A percentile compares a stretch with the other conserved stretches of the same genome.
phyloP scores from a whole-genome alignment of 1,140 invertebrate genomes.

The Neodiprion pinetum region DNA sequence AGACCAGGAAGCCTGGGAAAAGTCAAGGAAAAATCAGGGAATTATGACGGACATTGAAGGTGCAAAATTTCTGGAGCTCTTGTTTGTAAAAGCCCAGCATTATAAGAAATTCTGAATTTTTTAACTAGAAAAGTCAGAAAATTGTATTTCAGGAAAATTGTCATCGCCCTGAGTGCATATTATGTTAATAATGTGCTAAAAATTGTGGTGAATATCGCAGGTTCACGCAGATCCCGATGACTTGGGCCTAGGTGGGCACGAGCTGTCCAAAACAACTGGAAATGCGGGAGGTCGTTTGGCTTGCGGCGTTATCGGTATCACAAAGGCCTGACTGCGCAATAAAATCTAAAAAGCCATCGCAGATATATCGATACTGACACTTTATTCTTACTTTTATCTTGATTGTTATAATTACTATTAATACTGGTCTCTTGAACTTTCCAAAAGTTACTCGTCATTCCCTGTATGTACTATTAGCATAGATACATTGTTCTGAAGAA shows the following conservation, averaged over 20 bases:
- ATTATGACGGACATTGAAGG: too few relatives aligned
- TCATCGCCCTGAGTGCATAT: too few relatives aligned
- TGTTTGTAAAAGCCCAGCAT: too few relatives aligned
- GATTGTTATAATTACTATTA: slow-evolving; percentile 24
- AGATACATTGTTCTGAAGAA: slow-evolving; percentile 11
- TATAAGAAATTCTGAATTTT: too few relatives aligned
- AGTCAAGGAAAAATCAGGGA: too few relatives aligned
- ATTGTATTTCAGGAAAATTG: too few relatives aligned
- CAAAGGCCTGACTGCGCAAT: slow-evolving; percentile 55
- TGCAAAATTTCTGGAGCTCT: too few relatives aligned
- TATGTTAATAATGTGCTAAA: background rate
- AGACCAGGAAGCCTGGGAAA: too few relatives aligned
- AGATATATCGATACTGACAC: slow-evolving; percentile 9
- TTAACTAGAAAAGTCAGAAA: too few relatives aligned
- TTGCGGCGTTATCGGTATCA: slow-evolving; percentile 96
- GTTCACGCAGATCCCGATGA: slow-evolving; percentile 95
- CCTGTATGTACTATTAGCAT: slow-evolving; percentile 21
- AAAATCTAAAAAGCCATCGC: background rate
- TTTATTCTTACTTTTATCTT: slow-evolving; percentile 18
- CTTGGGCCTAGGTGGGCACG: slow-evolving; percentile 91
- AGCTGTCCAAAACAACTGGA: slow-evolving; percentile 93
- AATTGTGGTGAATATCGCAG: slow-evolving; percentile 42
- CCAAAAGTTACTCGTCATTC: slow-evolving; percentile 8
- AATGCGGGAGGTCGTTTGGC: slow-evolving; percentile 96
- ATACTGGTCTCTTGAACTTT: background rate